Percentiles rank a stretch among this genome's conserved stretches.
These are phyloP conservation scores for Neuroscelio doddi DNA, from an alignment of 2,888 invertebrate species.

Conservation along the genomic window DNA sequence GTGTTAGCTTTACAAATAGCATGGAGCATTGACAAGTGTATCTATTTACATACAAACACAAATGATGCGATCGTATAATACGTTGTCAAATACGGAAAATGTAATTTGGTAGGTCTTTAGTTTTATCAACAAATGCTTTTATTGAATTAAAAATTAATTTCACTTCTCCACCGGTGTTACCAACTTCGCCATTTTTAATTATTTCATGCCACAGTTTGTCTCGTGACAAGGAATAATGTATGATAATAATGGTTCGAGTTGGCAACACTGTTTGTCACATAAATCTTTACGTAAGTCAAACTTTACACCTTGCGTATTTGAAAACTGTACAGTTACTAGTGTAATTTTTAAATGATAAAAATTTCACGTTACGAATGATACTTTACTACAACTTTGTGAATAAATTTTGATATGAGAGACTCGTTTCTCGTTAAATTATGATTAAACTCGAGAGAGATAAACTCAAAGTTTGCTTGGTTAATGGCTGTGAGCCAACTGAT, in stretches of 20 bases:
- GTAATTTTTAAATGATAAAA: background rate
- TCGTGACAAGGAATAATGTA: conserved; percentile 10
- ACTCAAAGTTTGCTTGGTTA: background rate
- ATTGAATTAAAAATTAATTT: background rate
- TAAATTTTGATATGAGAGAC: background rate
- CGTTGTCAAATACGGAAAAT: background rate
- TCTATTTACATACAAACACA: conserved; percentile 11
- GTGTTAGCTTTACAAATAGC: conserved; percentile 19
- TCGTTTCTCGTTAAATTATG: too few relatives aligned
- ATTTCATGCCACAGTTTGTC: conserved; percentile 3
- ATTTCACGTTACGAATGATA: too few relatives aligned
- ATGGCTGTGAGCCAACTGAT: conserved; percentile 18
- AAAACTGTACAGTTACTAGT: background rate
- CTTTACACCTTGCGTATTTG: background rate
- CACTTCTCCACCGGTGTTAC: background rate
- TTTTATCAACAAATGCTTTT: background rate
- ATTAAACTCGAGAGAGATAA: too few relatives aligned
- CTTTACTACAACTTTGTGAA: background rate
- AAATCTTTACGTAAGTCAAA: conserved; percentile 7
- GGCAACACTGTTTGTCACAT: conserved; percentile 9
- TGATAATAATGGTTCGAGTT: conserved; percentile 3
- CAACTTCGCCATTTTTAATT: conserved; percentile 4
- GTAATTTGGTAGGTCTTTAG: background rate
- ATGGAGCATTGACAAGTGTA: conserved; percentile 20
- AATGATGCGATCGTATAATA: background rate